Evolutionary conservation across 2,113 vertebrate genomes (phyloP).

Genomic region (Leuciscus idus): DNA sequence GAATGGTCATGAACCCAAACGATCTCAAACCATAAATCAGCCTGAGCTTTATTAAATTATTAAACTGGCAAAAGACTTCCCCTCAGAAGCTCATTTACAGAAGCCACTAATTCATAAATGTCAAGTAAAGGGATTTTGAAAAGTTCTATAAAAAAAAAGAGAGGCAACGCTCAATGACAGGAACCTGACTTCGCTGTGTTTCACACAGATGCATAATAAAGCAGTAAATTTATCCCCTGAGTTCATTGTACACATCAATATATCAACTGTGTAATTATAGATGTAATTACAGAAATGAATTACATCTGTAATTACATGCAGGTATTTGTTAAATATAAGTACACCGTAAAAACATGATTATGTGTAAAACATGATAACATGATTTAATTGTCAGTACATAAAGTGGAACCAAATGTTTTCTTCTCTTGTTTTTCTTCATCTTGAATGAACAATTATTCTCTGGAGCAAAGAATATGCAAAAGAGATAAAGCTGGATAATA

Average conservation of each 20-base stretch:
- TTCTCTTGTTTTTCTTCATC: too few relatives aligned
- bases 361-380: too few relatives aligned
- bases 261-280: too few relatives aligned
- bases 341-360: too few relatives aligned
- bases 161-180: too few relatives aligned
- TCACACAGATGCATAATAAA: neutral
- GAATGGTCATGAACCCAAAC: neutral
- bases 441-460: neutral
- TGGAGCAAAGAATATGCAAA: neutral
- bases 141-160: neutral
- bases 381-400: too few relatives aligned
- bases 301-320: too few relatives aligned
- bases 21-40: constrained; percentile 35
- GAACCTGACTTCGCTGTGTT: neutral
- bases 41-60: constrained; percentile 20
- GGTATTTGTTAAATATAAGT: too few relatives aligned
- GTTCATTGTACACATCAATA: neutral
- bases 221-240: neutral
- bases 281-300: too few relatives aligned
- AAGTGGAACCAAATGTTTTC: neutral
- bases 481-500: neutral
- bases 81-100: constrained; percentile 14
- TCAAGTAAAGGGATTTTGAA: neutral
- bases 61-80: constrained; percentile 23
- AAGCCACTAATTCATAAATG: constrained; percentile 19